A percentile compares a stretch with the other conserved stretches of the same genome.
Conservation (phyloP, 2,888 invertebrate genomes). For the Caenorhabditis zanzibari region DNA sequence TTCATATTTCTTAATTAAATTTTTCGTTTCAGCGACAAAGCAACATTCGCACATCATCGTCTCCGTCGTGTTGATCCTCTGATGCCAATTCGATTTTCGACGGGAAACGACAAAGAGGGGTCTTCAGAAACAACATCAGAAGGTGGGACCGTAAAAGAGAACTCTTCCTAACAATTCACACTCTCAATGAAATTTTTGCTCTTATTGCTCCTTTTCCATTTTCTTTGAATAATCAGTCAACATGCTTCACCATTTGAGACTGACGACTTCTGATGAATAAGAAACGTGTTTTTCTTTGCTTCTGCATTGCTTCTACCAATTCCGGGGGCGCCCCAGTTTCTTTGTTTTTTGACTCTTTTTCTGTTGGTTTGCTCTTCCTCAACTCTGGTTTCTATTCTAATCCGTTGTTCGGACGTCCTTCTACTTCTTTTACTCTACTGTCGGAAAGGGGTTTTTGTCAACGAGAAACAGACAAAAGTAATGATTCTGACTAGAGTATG, state of each 20-base stretch:
- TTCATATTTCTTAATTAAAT: constrained; percentile 26
- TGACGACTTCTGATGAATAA: constrained; percentile 47
- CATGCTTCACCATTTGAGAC: constrained; percentile 20
- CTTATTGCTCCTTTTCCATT: constrained; percentile 1
- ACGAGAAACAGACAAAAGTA: constrained; percentile 28
- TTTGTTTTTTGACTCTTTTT: constrained; percentile 34
- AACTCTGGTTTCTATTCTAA: constrained; percentile 45
- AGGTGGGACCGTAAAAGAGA: constrained; percentile 15
- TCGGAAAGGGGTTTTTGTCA: constrained; percentile 20
- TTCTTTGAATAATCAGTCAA: constrained; percentile 36
- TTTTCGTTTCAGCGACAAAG: constrained; percentile 58
- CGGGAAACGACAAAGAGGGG: constrained; percentile 22
- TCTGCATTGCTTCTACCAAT: constrained; percentile 25
- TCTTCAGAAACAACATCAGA: neutral
- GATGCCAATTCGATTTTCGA: constrained; percentile 64
- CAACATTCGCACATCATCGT: constrained; percentile 61
- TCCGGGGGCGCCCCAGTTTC: constrained; percentile 18
- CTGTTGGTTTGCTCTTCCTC: constrained; percentile 19
- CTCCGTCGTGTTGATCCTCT: constrained; percentile 64
- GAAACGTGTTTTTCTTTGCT: constrained; percentile 58
- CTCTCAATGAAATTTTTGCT: constrained; percentile 1
- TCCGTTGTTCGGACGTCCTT: constrained; percentile 55
- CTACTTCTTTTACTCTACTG: constrained; percentile 3
- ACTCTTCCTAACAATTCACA: neutral
- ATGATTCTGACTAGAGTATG: constrained; percentile 47